Evolutionary conservation across 2,113 vertebrate species (phyloP).

Genomic region (Hippocampus guttulatus): DNA sequence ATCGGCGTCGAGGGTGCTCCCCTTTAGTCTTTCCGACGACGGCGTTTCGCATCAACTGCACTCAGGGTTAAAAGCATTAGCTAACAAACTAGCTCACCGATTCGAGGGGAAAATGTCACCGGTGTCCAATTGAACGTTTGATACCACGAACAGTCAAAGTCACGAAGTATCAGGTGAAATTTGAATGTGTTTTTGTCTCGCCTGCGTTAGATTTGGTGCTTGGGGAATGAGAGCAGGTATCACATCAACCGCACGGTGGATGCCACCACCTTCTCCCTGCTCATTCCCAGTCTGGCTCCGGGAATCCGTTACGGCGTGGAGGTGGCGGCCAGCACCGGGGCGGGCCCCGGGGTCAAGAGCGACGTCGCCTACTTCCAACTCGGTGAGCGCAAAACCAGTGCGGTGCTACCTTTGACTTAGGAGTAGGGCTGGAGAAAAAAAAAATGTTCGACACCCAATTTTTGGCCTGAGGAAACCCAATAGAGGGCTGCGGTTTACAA

Average conservation of each 20-base stretch:
- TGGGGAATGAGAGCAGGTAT: slow-evolving; percentile 92
- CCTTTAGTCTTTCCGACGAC: too few relatives aligned
- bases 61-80: too few relatives aligned
- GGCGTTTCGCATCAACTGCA: too few relatives aligned
- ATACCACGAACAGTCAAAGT: background rate
- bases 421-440: too few relatives aligned
- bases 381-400: slow-evolving; percentile 73
- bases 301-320: slow-evolving; percentile 91
- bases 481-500: background rate
- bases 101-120: too few relatives aligned
- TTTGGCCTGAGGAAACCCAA: too few relatives aligned
- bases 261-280: slow-evolving; percentile 82
- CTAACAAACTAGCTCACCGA: too few relatives aligned
- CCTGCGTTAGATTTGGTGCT: slow-evolving; percentile 86
- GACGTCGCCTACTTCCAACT: slow-evolving; percentile 88
- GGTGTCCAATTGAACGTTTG: too few relatives aligned
- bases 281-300: slow-evolving; percentile 86
- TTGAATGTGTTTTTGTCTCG: slow-evolving; percentile 7
- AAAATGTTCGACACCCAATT: too few relatives aligned
- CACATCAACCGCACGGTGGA: slow-evolving; percentile 95
- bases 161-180: too few relatives aligned
- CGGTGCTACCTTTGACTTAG: too few relatives aligned
- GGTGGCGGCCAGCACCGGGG: slow-evolving; percentile 90
- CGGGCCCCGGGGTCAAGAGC: slow-evolving; percentile 88
- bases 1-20: too few relatives aligned